Evolutionary conservation across 2,797 vertebrate species (phyloP), one percentile per base, ranked within the genome.

Genomic region (Phataginus tricuspis): DNA sequence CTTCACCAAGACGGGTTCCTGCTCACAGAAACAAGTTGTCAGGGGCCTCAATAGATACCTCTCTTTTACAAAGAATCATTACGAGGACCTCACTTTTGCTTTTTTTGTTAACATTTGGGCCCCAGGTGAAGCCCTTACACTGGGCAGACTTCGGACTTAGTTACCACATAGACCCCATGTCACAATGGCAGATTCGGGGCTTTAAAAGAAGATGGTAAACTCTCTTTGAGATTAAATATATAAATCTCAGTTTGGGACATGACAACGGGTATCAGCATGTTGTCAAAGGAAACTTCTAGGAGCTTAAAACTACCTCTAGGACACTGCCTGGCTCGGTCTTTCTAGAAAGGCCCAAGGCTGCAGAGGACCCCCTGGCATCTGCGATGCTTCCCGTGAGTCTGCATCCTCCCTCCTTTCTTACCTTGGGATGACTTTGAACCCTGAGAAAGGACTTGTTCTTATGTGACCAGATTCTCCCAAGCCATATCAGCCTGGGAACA

Each of bases 91-190:
- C 45, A 45, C 11, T 45, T 45, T 45, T 45, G 45, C 45, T 45
- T 45, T 45, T 45, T 45, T 45, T 45, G 45, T 10, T 45, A 45
- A 11, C 45, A 45, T 45, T 45, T 5, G 21, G 25, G 34, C 25
- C 42, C 77, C 18, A 6, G 19, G n/a, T 23, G n/a, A 57, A 5
- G 29, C 7, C 9, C 13, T 37, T 25, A 39, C 49, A 3, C 15
- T 34, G 14, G 51, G 34, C 37, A 63, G 74, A 39, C n/a, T 51
- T 14, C 10, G 71, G 31, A 23, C 53, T 15, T 51, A 27, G 25
- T 9, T 2, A 71, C 14, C 12, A 25, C 7, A 5, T 0, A 4
- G 64, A 7, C 63, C 63, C 7, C 0, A 0, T 18, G 29, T 83
- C 27, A n/a, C 8, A 13, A 57, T 13, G 3, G 51, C 12, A 45